phyloP scores from a whole-genome alignment of 1,140 invertebrate species.

The silkworm (Bombyx mori) region ASM3026992v2 NC_085118.1:3612001-3612500 shows the following conservation, averaged over 20 bases:
- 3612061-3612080: conserved; percentile 70
- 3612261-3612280: no score
- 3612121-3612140: conserved; percentile 28
- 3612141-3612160: conserved; percentile 39
- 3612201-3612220: not conserved
- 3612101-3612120: conserved; percentile 38
- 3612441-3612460: no score
- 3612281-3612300: no score
- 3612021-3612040: conserved; percentile 18
- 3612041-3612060: conserved; percentile 61
- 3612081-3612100: conserved; percentile 66
- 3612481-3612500: no score
- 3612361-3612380: no score
- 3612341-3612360: no score
- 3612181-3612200: not conserved
- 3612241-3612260: not conserved
- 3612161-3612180: conserved; percentile 11
- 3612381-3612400: no score
- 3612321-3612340: no score
- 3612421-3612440: no score
- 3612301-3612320: no score
- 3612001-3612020: conserved; percentile 15
- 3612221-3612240: conserved; percentile 2
- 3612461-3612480: no score
- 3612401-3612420: no score